Percentiles rank a stretch among this genome's conserved stretches.
phyloP scores from a whole-genome alignment of 2,113 vertebrate species.

The Tragelaphus strepsiceros region DNA sequence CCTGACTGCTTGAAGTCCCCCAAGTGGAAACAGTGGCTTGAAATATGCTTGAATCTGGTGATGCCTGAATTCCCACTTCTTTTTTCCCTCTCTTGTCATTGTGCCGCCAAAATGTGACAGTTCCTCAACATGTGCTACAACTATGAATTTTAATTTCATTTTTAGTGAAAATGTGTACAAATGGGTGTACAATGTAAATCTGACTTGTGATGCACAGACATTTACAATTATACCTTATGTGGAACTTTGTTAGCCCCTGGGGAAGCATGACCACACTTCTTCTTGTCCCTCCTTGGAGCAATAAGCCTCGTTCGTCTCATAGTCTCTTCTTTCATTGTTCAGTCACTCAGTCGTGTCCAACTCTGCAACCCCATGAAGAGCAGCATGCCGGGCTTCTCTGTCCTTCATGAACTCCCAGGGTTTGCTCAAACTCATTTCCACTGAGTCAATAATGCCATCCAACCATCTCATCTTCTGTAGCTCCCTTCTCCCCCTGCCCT shows the following conservation, averaged over 20 bases:
- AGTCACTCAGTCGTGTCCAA: neutral
- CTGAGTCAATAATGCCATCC: neutral
- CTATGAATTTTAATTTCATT: neutral
- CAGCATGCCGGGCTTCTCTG: neutral
- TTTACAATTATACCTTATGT: neutral
- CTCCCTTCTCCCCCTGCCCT: neutral
- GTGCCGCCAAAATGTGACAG: neutral
- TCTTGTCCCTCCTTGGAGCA: neutral
- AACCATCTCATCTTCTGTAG: neutral
- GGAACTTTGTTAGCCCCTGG: neutral
- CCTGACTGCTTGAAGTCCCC: neutral
- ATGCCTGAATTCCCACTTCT: neutral
- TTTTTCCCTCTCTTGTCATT: neutral
- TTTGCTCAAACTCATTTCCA: neutral
- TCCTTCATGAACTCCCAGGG: neutral
- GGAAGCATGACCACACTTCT: neutral
- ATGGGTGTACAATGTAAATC: neutral
- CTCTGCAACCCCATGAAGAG: neutral
- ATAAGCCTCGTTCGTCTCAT: neutral
- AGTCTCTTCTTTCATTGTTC: neutral
- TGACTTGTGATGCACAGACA: neutral
- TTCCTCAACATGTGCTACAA: neutral
- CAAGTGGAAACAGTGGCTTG: neutral
- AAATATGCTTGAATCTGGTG: neutral
- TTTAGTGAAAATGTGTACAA: neutral